Evolutionary conservation across 53 echinoderm and acorn worm genomes (phyloP).

Genomic region (Holothuria scabra): DNA sequence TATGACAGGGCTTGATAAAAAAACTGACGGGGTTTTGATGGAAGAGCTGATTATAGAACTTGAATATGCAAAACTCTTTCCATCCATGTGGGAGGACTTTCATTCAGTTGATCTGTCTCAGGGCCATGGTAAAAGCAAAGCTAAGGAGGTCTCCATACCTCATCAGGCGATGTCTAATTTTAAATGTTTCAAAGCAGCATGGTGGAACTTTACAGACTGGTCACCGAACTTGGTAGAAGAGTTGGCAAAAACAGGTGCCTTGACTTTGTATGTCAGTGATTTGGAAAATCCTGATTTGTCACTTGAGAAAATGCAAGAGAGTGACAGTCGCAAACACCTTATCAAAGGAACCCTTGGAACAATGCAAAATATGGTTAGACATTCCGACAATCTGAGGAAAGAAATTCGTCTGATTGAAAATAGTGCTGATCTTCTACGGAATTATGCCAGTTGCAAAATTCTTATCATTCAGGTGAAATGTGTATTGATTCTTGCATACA

Average conservation of each 20-base stretch:
- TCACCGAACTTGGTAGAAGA: conserved; percentile 48
- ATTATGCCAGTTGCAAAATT: conserved; percentile 53
- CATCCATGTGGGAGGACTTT: conserved; percentile 13
- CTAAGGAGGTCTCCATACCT: conserved; percentile 35
- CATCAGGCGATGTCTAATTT: conserved; percentile 74
- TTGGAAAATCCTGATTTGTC: conserved; percentile 62
- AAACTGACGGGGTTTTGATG: not conserved
- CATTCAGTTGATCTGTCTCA: conserved; percentile 33
- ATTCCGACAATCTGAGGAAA: conserved; percentile 53
- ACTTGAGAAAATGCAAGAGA: conserved; percentile 44
- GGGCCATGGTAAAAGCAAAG: conserved; percentile 47
- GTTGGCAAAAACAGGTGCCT: conserved; percentile 3
- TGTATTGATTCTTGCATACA: conserved; percentile 73
- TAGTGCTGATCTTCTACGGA: conserved; percentile 63
- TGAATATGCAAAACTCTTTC: conserved; percentile 10
- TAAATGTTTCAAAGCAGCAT: conserved; percentile 71
- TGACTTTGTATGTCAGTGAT: conserved; percentile 51
- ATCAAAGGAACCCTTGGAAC: conserved; percentile 83
- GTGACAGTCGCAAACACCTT: conserved; percentile 63
- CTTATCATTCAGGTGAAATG: conserved; percentile 77
- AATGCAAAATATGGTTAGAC: conserved; percentile 74
- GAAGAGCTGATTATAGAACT: conserved; percentile 20
- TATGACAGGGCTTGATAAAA: not conserved
- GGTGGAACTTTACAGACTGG: conserved; percentile 91
- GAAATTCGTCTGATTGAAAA: conserved; percentile 20